Evolutionary conservation across 2,113 vertebrate species (phyloP), one percentile per base, ranked within the genome.

Genomic region (Phocoena sinus): DNA sequence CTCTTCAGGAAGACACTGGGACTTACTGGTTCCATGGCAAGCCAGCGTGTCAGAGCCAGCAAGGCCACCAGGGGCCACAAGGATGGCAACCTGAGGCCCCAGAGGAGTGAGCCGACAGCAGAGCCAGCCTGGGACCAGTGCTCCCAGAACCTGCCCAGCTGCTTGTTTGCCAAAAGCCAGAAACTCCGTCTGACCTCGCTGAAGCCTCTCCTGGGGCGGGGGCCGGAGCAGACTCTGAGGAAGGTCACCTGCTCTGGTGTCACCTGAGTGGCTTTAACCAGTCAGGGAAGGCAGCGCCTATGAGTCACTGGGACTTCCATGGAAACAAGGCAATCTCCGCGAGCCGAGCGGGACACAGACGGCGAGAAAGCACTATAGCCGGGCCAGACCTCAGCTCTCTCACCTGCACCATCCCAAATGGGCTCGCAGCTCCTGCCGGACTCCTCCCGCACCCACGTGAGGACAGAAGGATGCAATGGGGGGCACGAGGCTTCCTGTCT

Each of bases 331-430:
- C 3, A 12, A 10, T 8, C 41, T 77, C 73, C 10, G 77, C 0
- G 0, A 44, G 47, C 47, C 12, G 12, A 50, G 17, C 1, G 2
- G n/a, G 47, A 7, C 36, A 65, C 12, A 8, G 33, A 65, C 5
- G 18, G 11, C 0, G 2, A 70, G 63, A 13, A 70, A n/a, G 23
- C 0, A 25, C 38, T 0, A 0, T 0, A n/a, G 11, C 50, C 1
- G 31, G 0, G 18, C 50, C 0, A 0, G 6, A 11, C 20, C 28
- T 88, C n/a, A 31, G 81, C 4, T 5, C 50, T 87, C 85, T 74
- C 71, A 11, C 33, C 81, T 9, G 38, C n/a, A 14, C 8, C 1
- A 1, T n/a, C 15, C 8, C 18, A 28, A 33, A 41, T 0, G 20
- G 67, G 81, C 31, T 1, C 26, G 53, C 28, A 5, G 56, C 17